Percentiles rank a stretch among this genome's conserved stretches.
phyloP scores from a whole-genome alignment of 1,140 invertebrate genomes.

The Solenopsis invicta region DNA sequence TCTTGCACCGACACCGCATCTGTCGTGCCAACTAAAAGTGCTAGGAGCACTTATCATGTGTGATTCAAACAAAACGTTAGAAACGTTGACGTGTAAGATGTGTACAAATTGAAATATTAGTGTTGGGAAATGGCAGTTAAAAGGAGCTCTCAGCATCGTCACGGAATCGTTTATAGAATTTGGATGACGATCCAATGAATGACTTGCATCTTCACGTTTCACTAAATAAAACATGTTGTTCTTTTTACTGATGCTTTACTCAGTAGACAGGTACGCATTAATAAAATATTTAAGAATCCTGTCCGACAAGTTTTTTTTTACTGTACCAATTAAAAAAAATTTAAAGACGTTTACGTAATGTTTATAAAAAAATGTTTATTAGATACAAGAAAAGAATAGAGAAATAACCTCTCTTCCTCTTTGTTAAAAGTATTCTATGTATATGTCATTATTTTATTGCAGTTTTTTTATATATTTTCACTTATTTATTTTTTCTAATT shows the following conservation, averaged over 20 bases:
- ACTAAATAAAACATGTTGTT: neutral
- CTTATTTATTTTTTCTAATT: constrained; percentile 12
- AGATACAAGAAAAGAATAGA: neutral
- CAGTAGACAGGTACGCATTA: constrained; percentile 13
- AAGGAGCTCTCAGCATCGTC: constrained; percentile 10
- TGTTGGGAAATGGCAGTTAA: constrained; percentile 31
- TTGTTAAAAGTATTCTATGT: neutral
- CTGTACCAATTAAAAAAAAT: neutral
- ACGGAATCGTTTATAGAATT: constrained; percentile 25
- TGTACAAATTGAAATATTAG: neutral
- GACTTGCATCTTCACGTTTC: neutral
- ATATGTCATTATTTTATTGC: neutral
- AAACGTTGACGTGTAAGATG: neutral
- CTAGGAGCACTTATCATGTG: neutral
- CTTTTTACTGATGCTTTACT: neutral
- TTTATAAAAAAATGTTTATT: neutral
- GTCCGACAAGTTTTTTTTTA: neutral
- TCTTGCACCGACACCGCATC: neutral
- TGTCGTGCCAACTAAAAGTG: constrained; percentile 15
- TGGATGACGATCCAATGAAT: neutral
- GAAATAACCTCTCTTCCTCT: neutral
- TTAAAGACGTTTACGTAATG: neutral
- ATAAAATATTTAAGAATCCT: neutral
- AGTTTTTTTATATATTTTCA: neutral
- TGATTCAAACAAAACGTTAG: neutral